phyloP scores from a whole-genome alignment of 2,113 vertebrate species.

The Micromys minutus region DNA sequence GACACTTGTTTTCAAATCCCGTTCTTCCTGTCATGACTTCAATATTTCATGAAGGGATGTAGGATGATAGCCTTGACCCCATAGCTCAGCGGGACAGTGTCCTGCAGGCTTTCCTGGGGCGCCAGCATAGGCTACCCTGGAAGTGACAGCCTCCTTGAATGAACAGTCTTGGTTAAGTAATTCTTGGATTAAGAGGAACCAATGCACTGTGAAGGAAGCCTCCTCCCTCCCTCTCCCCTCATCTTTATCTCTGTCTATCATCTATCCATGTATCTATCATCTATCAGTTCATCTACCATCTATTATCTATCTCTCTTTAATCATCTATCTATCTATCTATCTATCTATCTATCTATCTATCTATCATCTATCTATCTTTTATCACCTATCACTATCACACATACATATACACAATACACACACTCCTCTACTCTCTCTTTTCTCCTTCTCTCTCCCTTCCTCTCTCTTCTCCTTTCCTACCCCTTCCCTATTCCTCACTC shows the following conservation, averaged over 20 bases:
- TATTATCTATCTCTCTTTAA: not conserved
- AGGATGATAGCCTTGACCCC: not conserved
- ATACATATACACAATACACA: not conserved
- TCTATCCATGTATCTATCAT: not conserved
- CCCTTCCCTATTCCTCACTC: not conserved
- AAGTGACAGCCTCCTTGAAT: not conserved
- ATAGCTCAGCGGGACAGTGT: rapidly evolving
- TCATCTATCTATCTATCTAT: too few relatives aligned
- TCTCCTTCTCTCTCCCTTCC: not conserved
- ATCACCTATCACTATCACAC: not conserved
- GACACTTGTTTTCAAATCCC: not conserved
- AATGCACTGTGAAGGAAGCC: not conserved
- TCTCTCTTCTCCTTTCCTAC: not conserved
- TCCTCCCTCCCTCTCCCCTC: not conserved
- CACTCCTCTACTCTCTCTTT: not conserved
- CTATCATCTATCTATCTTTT: not conserved
- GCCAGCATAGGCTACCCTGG: not conserved
- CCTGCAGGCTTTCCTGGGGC: not conserved
- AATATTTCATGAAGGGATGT: not conserved
- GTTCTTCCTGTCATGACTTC: not conserved
- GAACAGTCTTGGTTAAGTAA: not conserved
- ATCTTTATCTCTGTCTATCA: not conserved
- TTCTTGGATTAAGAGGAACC: not conserved
- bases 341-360: too few relatives aligned
- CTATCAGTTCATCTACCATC: not conserved